Evolutionary conservation across 2,797 vertebrate genomes (phyloP).

Genomic region (Odontamblyopus rebecca): DNA sequence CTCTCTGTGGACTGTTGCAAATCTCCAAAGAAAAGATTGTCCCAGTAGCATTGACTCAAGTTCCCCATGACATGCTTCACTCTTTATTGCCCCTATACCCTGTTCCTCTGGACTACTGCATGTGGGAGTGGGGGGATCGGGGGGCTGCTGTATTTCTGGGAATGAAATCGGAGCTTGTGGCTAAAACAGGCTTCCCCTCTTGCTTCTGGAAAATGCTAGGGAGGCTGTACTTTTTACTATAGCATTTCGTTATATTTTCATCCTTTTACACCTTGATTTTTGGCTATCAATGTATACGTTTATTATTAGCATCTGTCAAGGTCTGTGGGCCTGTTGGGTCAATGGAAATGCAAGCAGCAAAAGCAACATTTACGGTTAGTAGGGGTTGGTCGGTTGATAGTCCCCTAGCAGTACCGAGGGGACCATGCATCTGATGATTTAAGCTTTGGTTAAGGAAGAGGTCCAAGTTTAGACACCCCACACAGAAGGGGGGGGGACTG

Average conservation of each 20-base stretch:
- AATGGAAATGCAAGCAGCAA: background rate
- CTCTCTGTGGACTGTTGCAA: slow-evolving; percentile 19
- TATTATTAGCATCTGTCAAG: slow-evolving; percentile 34
- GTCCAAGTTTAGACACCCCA: slow-evolving; percentile 38
- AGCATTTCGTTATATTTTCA: slow-evolving; percentile 53
- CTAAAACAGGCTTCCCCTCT: slow-evolving; percentile 56
- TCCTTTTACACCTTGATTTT: slow-evolving; percentile 39
- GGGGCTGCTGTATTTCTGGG: slow-evolving; percentile 42
- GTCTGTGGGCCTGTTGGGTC: background rate
- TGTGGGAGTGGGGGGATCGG: slow-evolving; percentile 4
- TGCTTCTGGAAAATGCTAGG: slow-evolving; percentile 45
- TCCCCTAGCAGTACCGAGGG: slow-evolving; percentile 17
- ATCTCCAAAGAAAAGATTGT: slow-evolving; percentile 6
- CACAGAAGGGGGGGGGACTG: slow-evolving; percentile 26
- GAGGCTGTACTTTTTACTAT: slow-evolving; percentile 26
- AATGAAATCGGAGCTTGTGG: slow-evolving; percentile 55
- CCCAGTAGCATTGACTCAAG: slow-evolving; percentile 17
- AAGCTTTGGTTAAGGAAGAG: slow-evolving; percentile 36
- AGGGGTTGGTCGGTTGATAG: slow-evolving; percentile 12
- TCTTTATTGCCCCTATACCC: slow-evolving; percentile 15
- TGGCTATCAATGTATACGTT: slow-evolving; percentile 9
- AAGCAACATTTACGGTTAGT: slow-evolving; percentile 23
- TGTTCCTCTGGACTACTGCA: slow-evolving; percentile 20
- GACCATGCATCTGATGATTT: slow-evolving; percentile 36
- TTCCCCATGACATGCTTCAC: slow-evolving; percentile 3